phyloP scores from a whole-genome alignment of 2,113 vertebrate species.

The Chamaea fasciata region DNA sequence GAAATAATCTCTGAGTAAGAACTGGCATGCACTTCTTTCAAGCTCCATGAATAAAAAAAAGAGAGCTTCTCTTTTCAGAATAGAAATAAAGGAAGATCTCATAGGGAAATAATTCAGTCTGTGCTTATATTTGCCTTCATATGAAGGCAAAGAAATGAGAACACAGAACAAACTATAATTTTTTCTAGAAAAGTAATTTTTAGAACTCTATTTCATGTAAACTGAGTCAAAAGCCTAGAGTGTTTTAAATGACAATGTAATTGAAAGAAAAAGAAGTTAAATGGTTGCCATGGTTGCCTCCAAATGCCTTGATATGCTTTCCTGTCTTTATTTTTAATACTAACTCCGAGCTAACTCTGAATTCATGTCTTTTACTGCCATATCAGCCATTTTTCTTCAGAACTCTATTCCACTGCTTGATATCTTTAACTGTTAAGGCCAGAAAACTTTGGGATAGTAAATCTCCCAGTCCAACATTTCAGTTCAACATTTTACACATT shows the following conservation, averaged over 20 bases:
- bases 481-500: neutral
- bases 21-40: neutral
- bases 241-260: neutral
- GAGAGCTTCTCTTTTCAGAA: neutral
- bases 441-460: neutral
- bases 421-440: neutral
- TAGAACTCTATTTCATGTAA: neutral
- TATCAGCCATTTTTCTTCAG: neutral
- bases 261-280: neutral
- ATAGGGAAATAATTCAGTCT: neutral
- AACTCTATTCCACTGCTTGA: neutral
- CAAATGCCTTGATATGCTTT: neutral
- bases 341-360: neutral
- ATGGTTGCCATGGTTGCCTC: conserved; percentile 27
- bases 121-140: neutral
- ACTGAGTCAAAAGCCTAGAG: neutral
- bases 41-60: neutral
- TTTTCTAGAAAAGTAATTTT: neutral
- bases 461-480: neutral
- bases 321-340: neutral
- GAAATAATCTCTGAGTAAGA: neutral
- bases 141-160: neutral
- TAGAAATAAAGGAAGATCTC: neutral
- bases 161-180: neutral
- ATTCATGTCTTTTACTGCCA: neutral